Base-by-base conservation (phyloP, 2,888 invertebrate genomes). In the Orchesellides sinensis region DNA sequence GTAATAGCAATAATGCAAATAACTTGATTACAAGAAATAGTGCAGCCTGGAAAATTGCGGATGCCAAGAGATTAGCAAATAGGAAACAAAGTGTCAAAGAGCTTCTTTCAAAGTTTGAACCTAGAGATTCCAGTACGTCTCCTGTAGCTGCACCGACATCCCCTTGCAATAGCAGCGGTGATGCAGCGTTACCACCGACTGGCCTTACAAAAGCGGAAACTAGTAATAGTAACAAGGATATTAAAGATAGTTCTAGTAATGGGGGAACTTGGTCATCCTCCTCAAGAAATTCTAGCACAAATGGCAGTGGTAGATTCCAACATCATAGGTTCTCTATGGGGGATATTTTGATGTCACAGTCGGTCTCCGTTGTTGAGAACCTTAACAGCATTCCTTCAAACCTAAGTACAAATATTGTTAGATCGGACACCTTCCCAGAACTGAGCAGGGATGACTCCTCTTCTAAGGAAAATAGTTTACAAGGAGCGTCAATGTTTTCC, bases 41-140 rank as follows among this genome's bases (percentile, higher is more conserved):
- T n/a, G 85, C 80, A 52, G 87, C 88, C 8, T 88, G 88, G 88
- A 88, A 86, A 75, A 65, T 86, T 29, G 85, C 85, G 0, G 88
- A 88, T 75, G 88, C 88, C 19, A 88, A 88, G 72, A 61, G 87
- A 14, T 82, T 88, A n/a, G 88, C 83, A 85, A 68, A 89, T 89
- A 65, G 90, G 72, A 89, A 90, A 88, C 90, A 90, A 61, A 93
- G 93, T 85, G 93, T 94, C 0, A 91, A 92, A 84, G 93, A 93
- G 85, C 88, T 94, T 78, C 93, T 93, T 14, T 92, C 92, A 23
- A 91, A 93, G 84, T 94, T 93, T 84, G 93, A 94, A 88, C 25
- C 93, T 93, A 81, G 93, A 52, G 83, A 81, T 35, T 54, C 75
- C n/a, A 59, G 47, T 21, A 40, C 54, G 0, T 77, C 77, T 27